These are phyloP conservation scores for Pachyrhynchus sulphureomaculatus DNA, from an alignment of 1,140 invertebrate genomes.

Conservation along the genomic window DNA sequence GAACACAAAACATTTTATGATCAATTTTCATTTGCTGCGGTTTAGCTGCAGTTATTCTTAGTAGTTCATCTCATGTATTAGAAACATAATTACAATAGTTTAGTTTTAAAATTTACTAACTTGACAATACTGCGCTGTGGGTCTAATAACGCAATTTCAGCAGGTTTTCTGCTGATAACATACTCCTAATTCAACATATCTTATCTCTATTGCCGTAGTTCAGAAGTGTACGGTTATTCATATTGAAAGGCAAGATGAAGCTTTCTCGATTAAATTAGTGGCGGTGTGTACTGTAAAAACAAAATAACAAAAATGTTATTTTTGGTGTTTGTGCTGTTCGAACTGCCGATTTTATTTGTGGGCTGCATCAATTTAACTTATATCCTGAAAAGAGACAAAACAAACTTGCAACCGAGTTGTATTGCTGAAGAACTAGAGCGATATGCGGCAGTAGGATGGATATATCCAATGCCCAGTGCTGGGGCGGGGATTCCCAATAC, in stretches of 20 bases:
- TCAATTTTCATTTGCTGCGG: too few species aligned
- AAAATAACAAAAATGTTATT: not conserved
- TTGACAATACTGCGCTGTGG: too few species aligned
- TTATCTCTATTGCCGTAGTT: not conserved
- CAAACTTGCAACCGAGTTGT: slow-evolving; percentile 35
- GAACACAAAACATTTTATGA: too few species aligned
- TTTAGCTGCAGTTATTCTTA: too few species aligned
- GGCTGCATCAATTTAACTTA: slow-evolving; percentile 37
- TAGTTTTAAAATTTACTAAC: too few species aligned
- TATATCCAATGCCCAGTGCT: slow-evolving; percentile 35
- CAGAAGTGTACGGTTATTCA: not conserved
- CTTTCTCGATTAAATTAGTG: not conserved
- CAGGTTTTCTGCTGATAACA: not conserved
- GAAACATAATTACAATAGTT: too few species aligned
- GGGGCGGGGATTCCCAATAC: slow-evolving; percentile 20
- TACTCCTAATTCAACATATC: not conserved
- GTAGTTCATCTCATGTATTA: too few species aligned
- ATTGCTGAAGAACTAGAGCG: slow-evolving; percentile 38
- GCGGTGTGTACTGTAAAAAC: not conserved
- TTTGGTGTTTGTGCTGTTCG: not conserved
- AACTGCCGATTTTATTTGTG: not conserved
- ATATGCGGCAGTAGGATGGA: slow-evolving; percentile 39
- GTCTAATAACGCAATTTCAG: too few species aligned
- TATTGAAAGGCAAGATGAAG: not conserved
- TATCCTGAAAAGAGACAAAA: slow-evolving; percentile 34